Percentiles rank a stretch among this genome's conserved stretches.
Conservation (phyloP, 2,888 invertebrate genomes). For the Aspidiotus rigidus region DNA sequence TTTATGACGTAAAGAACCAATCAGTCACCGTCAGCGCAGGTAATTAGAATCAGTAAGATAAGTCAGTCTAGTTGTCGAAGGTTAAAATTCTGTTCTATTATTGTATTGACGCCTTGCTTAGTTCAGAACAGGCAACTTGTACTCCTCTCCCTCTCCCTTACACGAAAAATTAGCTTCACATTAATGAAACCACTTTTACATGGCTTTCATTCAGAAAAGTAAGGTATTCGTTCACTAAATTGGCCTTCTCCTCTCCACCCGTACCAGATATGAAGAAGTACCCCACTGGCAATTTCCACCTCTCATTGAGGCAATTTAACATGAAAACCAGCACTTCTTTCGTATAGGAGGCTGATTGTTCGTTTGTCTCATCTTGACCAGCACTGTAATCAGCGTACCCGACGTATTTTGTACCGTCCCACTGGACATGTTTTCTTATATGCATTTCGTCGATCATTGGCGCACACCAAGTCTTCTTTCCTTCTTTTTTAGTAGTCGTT, state of each 20-base stretch:
- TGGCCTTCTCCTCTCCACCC: background rate
- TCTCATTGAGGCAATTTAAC: constrained; percentile 30
- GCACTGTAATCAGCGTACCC: constrained; percentile 24
- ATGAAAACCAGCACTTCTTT: constrained; percentile 26
- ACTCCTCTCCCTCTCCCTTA: too few species aligned
- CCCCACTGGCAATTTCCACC: constrained; percentile 35
- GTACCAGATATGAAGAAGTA: constrained; percentile 28
- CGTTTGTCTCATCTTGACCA: background rate
- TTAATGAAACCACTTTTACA: constrained; percentile 26
- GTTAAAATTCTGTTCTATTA: too few species aligned
- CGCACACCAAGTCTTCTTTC: background rate
- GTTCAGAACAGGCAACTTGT: too few species aligned
- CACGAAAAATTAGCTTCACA: too few species aligned
- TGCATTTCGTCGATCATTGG: constrained; percentile 21
- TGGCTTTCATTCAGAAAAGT: constrained; percentile 21
- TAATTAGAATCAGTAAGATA: too few species aligned
- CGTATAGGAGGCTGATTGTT: constrained; percentile 1
- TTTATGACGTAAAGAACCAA: too few species aligned
- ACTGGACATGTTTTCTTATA: constrained; percentile 22
- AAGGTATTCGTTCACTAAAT: constrained; percentile 22
- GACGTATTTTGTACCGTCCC: constrained; percentile 23
- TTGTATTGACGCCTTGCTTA: too few species aligned
- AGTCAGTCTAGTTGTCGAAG: too few species aligned
- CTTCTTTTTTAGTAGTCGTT: too few species aligned
- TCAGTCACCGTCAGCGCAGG: too few species aligned